Evolutionary conservation across 2,888 invertebrate species (phyloP).

Genomic region (Orchesella flavescens): DNA sequence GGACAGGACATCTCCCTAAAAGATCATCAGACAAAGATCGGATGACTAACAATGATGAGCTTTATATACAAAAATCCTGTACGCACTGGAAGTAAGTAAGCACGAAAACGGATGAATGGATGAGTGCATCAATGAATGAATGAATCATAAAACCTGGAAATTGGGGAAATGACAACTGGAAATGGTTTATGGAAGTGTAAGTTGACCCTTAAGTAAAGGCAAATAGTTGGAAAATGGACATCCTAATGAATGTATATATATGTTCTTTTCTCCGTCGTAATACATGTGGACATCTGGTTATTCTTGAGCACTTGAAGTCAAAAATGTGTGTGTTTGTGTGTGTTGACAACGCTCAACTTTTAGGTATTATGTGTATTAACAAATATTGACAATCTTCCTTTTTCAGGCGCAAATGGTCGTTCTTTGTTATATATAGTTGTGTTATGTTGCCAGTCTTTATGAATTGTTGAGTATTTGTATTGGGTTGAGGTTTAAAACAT

Average conservation of each 20-base stretch:
- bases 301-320: slow-evolving; percentile 34
- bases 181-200: slow-evolving; percentile 60
- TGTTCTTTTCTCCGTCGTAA: slow-evolving; percentile 4
- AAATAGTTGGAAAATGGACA: slow-evolving; percentile 61
- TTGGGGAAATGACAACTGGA: slow-evolving; percentile 61
- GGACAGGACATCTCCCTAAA: slow-evolving; percentile 22
- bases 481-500: slow-evolving; percentile 43
- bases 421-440: not conserved
- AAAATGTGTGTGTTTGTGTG: slow-evolving; percentile 13
- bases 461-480: not conserved
- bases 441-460: not conserved
- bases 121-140: slow-evolving; percentile 56
- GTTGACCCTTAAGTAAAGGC: slow-evolving; percentile 56
- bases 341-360: slow-evolving; percentile 1
- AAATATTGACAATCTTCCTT: slow-evolving; percentile 60
- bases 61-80: not conserved
- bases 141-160: slow-evolving; percentile 69
- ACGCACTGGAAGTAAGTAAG: not conserved
- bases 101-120: slow-evolving; percentile 1
- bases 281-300: slow-evolving; percentile 44
- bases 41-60: slow-evolving; percentile 47
- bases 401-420: slow-evolving; percentile 42
- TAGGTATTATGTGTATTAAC: slow-evolving; percentile 43
- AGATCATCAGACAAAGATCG: slow-evolving; percentile 40
- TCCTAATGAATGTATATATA: slow-evolving; percentile 30